Conservation (phyloP, 2,797 vertebrate genomes). For the Phrynocephalus forsythii region DNA sequence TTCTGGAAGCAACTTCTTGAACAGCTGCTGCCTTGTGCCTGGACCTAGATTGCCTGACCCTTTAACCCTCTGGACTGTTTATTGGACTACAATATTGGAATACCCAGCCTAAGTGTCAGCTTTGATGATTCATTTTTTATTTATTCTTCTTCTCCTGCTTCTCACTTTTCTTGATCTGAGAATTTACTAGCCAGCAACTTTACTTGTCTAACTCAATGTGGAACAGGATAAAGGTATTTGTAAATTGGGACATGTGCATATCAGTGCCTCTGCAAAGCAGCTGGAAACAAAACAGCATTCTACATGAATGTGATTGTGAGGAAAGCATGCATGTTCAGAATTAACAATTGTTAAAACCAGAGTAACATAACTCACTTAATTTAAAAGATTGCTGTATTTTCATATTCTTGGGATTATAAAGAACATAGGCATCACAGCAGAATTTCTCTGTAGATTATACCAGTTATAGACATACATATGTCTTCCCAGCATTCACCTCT, state of each 20-base stretch:
- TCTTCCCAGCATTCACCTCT: background rate
- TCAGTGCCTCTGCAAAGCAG: background rate
- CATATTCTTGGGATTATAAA: background rate
- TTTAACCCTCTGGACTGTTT: too few species aligned
- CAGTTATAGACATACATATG: background rate
- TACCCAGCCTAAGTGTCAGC: too few species aligned
- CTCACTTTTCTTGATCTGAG: too few species aligned
- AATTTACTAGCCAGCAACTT: too few species aligned
- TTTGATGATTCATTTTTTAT: too few species aligned
- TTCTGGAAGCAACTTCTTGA: too few species aligned
- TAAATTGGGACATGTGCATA: background rate
- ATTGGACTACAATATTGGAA: too few species aligned
- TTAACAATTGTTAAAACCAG: background rate
- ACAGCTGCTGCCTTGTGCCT: too few species aligned
- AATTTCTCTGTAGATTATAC: background rate
- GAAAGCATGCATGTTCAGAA: background rate
- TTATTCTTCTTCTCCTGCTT: too few species aligned
- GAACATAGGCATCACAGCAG: background rate
- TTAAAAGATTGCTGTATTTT: background rate
- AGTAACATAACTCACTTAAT: background rate
- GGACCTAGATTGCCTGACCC: too few species aligned
- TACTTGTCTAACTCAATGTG: too few species aligned
- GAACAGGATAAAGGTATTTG: background rate
- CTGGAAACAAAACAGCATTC: background rate
- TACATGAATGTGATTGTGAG: background rate